Base-by-base conservation (phyloP, 2,888 invertebrate species). In the Eubasilissa splendida region DNA sequence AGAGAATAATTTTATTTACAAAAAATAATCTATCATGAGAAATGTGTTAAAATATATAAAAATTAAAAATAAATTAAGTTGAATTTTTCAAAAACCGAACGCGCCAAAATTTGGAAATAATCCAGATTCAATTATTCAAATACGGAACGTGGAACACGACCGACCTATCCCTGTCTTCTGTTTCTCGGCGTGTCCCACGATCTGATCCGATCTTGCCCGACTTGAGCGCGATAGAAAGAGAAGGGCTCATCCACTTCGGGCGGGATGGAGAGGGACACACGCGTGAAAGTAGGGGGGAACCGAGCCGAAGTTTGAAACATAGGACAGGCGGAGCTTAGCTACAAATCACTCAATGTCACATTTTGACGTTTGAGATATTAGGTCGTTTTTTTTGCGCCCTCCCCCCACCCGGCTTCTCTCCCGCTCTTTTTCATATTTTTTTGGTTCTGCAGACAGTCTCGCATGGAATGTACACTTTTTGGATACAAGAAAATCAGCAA, bases 311-410 rank as follows among this genome's bases (percentile, higher is more conserved):
- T 90, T 91, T 91, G 90, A 90, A 91, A 91, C 91, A 89, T 90
- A 89, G 90, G 91, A 91, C 91, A 90, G 91, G 91, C 90, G 91
- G 91, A 89, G 91, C 91, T 90, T 90, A 90, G 90, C 90, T 88
- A 90, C 91, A 91, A 91, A 91, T 91, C 91, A 91, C 90, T 91
- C 91, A 91, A 89, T 89, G 91, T 91, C 91, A 90, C 90, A 88
- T 90, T 91, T 91, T 91, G 91, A 91, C 91, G 89, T 90, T 90
- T 90, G 90, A 90, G 91, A 91, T 91, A 91, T 91, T 91, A 91
- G 89, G 88, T 90, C 88, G 90, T 91, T 90, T 86, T 91, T 81
- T 81, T 79, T 78, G 65, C 77, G 53, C n/a, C 74, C 80, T 74
- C 76, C 70, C 79, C 71, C 66, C 65, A 4, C 33, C 79, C 65